A percentile compares a stretch with the other conserved stretches of the same genome.
These are phyloP conservation scores for Haemorhous mexicanus DNA, from an alignment of 2,113 vertebrate genomes.

Conservation along the genomic window DNA sequence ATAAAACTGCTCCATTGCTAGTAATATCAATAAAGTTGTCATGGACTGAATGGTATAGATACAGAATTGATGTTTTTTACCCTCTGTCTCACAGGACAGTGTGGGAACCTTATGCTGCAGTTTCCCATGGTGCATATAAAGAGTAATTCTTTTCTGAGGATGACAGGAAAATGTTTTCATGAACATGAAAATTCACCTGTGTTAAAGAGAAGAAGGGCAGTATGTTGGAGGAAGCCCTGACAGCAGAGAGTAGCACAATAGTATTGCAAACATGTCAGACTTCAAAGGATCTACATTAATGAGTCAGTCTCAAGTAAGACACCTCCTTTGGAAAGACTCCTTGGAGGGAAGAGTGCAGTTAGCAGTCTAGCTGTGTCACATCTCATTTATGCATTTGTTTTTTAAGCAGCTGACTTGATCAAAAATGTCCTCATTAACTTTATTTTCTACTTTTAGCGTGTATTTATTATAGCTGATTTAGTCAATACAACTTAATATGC, in stretches of 20 bases:
- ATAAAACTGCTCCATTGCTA: background rate
- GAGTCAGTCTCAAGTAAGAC: background rate
- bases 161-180: background rate
- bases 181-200: background rate
- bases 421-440: background rate
- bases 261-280: background rate
- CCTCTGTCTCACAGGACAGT: background rate
- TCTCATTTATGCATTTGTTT: background rate
- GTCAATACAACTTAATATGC: background rate
- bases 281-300: background rate
- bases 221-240: background rate
- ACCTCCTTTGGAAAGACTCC: background rate
- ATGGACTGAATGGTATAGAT: background rate
- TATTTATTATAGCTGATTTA: slow-evolving; percentile 15
- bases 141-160: background rate
- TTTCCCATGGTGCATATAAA: background rate
- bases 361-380: background rate
- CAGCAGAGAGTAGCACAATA: background rate
- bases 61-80: background rate
- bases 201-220: background rate
- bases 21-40: background rate
- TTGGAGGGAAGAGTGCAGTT: background rate
- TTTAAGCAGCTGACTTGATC: background rate
- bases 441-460: slow-evolving; percentile 4
- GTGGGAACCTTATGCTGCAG: background rate